Evolutionary conservation across 2,888 invertebrate genomes (phyloP), one percentile per base, ranked within the genome.

Genomic region (Ganaspis brasiliensis): DNA sequence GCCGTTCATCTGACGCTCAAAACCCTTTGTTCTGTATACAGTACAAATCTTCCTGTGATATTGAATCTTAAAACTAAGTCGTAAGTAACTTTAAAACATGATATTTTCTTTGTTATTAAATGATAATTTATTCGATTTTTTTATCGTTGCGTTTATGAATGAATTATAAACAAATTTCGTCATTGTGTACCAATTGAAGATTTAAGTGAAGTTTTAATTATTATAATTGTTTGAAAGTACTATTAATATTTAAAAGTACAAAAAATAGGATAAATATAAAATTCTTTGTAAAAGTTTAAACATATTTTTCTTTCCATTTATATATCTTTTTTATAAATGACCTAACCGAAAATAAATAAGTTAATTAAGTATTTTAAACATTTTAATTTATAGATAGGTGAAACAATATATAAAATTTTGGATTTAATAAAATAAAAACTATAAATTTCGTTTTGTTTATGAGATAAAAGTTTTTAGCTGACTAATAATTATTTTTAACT

Each of bases 1-100:
- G 83, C 85, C 81, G 78, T 59, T 61, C 31, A 10, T 61, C 49
- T 49, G 49, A 49, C 49, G 49, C 49, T 49, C n/a, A 52, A 52
- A 52, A 16, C 52, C 52, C 52, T 52, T 52, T 52, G 52, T 52
- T 52, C 40, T 57, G 67, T 40, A 45, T n/a, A 67, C 12, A 67
- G 67, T 67, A 67, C 67, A 67, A 67, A 40, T 63, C 35, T 35
- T 35, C 35, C 45, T 67, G 45, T 63, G 63, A 63, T 63, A 63
- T 40, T 37, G 16, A 6, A 63, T 21, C 37, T 21, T 45, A 21
- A n/a, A 19, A n/a, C 24, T 37, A 21, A 40, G 21, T 24, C n/a
- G 63, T 67, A 45, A 67, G 63, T 67, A 67, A 24, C 0, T 31
- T 31, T 31, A 24, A 45, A 14, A 14, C 21, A 16, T 19, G 1